A percentile compares a stretch with the other conserved stretches of the same genome.
These are phyloP conservation scores for Cosmia trapezina DNA, from an alignment of 2,888 invertebrate genomes.

Conservation along the genomic window DNA sequence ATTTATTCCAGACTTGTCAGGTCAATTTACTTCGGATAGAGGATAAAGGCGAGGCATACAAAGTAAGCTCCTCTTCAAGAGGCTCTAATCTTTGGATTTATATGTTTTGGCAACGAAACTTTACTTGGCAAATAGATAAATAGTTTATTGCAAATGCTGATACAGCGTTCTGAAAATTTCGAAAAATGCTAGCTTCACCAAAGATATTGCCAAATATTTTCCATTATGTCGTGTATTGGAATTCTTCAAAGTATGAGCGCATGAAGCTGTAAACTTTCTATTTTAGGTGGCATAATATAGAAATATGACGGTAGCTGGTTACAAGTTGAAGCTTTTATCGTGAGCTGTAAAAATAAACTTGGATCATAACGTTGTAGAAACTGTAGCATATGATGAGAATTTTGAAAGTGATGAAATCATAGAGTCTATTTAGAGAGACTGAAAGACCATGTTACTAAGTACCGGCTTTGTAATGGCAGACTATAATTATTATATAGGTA, in stretches of 20 bases:
- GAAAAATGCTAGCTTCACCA: background rate
- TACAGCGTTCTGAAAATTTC: conserved; percentile 2
- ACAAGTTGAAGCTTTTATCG: conserved; percentile 32
- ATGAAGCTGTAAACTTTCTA: conserved; percentile 32
- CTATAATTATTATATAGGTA: background rate
- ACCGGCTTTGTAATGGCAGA: background rate
- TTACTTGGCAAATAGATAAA: conserved; percentile 3
- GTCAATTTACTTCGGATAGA: conserved; percentile 37
- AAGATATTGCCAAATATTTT: conserved; percentile 6
- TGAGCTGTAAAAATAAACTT: conserved; percentile 42
- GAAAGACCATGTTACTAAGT: background rate
- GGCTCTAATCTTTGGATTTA: conserved; percentile 32
- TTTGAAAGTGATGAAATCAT: background rate
- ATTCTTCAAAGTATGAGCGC: conserved; percentile 8
- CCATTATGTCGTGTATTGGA: background rate
- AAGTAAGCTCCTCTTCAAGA: conserved; percentile 10
- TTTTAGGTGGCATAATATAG: conserved; percentile 27
- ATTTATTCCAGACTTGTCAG: conserved; percentile 29
- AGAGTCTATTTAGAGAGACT: conserved; percentile 3
- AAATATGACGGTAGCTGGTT: conserved; percentile 6
- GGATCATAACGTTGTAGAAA: conserved; percentile 21
- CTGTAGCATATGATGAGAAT: background rate
- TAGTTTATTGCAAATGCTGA: conserved; percentile 1
- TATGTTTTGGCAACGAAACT: conserved; percentile 36
- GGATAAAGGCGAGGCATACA: conserved; percentile 10